These are phyloP conservation scores for Poeciliopsis retropinna DNA, from an alignment of 2,113 vertebrate species.

Conservation along the genomic window DNA sequence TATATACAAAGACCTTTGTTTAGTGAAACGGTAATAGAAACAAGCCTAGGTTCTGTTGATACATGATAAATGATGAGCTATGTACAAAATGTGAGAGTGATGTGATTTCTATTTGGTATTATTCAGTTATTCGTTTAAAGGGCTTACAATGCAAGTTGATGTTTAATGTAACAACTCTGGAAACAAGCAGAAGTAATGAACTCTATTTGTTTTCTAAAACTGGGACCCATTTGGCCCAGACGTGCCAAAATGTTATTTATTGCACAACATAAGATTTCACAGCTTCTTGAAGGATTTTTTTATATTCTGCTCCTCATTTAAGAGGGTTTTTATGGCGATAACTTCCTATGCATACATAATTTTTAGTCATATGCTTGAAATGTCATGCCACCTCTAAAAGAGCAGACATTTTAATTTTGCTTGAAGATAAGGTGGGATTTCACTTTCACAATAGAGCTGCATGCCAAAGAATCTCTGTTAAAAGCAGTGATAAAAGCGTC, in stretches of 20 bases:
- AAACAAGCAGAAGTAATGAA: conserved; percentile 51
- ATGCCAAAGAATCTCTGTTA: conserved; percentile 14
- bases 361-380: conserved; percentile 16
- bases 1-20: conserved; percentile 63
- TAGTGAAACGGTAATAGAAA: conserved; percentile 53
- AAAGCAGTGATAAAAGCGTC: conserved; percentile 2
- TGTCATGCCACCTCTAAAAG: background rate
- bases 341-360: background rate
- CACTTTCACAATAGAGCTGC: conserved; percentile 22
- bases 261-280: conserved; percentile 13
- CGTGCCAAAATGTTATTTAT: conserved; percentile 39
- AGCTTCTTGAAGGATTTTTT: conserved; percentile 32
- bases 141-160: conserved; percentile 34
- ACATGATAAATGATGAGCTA: conserved; percentile 44
- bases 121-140: conserved; percentile 55
- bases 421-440: conserved; percentile 30
- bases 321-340: background rate
- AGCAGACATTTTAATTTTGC: background rate
- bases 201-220: conserved; percentile 45
- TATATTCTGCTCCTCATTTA: conserved; percentile 35
- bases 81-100: conserved; percentile 50
- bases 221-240: conserved; percentile 34
- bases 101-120: conserved; percentile 48
- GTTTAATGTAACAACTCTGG: conserved; percentile 43
- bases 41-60: conserved; percentile 39